Conservation (phyloP, 2,888 invertebrate genomes). For the Cryptus armator region DNA sequence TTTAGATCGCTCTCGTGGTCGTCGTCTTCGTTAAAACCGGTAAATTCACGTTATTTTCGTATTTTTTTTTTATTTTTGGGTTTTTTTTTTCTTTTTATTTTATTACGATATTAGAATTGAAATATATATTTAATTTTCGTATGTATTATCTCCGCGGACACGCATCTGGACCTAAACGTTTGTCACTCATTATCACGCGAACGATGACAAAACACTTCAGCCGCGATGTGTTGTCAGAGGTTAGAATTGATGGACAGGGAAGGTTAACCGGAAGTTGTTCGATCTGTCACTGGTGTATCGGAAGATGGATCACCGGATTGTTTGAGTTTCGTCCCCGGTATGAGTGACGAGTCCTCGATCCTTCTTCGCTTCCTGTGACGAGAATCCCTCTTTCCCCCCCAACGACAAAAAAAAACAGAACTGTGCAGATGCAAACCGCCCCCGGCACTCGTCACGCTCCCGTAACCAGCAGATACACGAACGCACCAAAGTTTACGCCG, state of each 20-base stretch:
- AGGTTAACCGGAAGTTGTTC: slow-evolving; percentile 22
- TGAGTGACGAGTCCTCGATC: slow-evolving; percentile 45
- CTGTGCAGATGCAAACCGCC: slow-evolving; percentile 38
- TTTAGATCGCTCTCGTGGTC: slow-evolving; percentile 15
- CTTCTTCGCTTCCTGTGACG: slow-evolving; percentile 9
- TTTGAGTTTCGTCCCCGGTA: slow-evolving; percentile 42
- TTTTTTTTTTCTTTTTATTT: neutral
- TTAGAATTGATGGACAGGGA: slow-evolving; percentile 13
- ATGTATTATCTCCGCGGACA: neutral
- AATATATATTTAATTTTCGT: neutral
- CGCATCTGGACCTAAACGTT: neutral
- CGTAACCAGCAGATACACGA: neutral
- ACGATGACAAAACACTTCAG: neutral
- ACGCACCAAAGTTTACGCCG: neutral
- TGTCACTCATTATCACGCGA: slow-evolving; percentile 2
- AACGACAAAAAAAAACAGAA: slow-evolving; percentile 39
- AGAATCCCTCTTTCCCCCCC: slow-evolving; percentile 11
- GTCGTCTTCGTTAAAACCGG: neutral
- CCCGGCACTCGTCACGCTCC: slow-evolving; percentile 1
- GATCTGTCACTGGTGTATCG: slow-evolving; percentile 32
- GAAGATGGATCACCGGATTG: slow-evolving; percentile 57
- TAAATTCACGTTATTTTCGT: neutral
- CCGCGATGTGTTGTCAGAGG: neutral
- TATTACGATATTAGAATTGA: neutral
- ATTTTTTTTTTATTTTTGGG: neutral